Evolutionary conservation across 2,113 vertebrate species (phyloP).

Genomic region (Onychostruthus taczanowskii): DNA sequence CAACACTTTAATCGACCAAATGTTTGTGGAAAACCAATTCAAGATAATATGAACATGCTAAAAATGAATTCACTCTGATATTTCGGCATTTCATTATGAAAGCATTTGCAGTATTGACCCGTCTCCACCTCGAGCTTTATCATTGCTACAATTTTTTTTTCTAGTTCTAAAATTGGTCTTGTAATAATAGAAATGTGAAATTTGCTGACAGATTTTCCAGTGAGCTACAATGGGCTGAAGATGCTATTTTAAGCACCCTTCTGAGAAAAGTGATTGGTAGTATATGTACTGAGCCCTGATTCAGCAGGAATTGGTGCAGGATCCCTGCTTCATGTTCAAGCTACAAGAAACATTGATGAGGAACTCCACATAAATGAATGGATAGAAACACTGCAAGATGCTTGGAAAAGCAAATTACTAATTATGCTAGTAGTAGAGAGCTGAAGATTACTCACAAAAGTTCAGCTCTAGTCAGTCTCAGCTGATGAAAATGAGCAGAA

Average conservation of each 20-base stretch:
- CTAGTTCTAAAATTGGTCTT: slow-evolving; percentile 16
- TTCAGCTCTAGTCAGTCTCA: background rate
- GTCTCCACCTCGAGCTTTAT: background rate
- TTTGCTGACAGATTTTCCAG: slow-evolving; percentile 59
- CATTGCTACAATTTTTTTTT: background rate
- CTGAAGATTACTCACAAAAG: background rate
- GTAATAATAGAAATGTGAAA: slow-evolving; percentile 41
- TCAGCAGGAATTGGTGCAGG: slow-evolving; percentile 16
- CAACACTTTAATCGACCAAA: background rate
- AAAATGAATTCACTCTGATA: background rate
- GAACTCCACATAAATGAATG: background rate
- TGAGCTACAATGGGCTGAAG: background rate
- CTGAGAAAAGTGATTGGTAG: slow-evolving; percentile 11
- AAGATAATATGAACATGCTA: background rate
- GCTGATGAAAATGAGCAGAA: background rate
- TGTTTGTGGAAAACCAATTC: background rate
- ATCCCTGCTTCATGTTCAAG: background rate
- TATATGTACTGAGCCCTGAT: background rate
- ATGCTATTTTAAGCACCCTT: slow-evolving; percentile 45
- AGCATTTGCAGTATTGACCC: background rate
- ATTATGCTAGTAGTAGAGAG: background rate
- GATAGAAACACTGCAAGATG: background rate
- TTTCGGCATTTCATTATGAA: background rate
- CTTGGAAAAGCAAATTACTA: background rate
- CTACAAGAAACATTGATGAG: background rate